Conservation (phyloP, 2,113 vertebrate species). For the Oncorhynchus tshawytscha region DNA sequence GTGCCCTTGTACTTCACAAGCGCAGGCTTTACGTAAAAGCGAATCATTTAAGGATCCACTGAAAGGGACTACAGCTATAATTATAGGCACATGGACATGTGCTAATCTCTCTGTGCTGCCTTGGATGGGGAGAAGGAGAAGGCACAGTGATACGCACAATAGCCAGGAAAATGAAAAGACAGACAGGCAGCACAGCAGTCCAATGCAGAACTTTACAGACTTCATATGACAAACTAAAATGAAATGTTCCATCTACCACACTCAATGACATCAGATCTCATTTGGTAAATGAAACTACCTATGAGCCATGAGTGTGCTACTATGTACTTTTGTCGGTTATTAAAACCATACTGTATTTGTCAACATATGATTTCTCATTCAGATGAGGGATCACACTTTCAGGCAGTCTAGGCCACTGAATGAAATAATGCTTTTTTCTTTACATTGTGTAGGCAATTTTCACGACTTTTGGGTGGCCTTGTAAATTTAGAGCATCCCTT, state of each 20-base stretch:
- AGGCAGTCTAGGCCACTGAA: too few relatives aligned
- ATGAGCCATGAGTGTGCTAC: too few relatives aligned
- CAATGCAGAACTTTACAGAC: background rate
- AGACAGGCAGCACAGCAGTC: background rate
- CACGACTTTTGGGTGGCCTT: too few relatives aligned
- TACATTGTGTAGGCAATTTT: too few relatives aligned
- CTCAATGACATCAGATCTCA: background rate
- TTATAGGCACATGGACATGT: slow-evolving; percentile 47
- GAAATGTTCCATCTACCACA: background rate
- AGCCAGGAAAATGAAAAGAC: slow-evolving; percentile 13
- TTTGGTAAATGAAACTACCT: background rate
- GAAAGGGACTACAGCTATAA: slow-evolving; percentile 51
- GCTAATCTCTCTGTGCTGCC: slow-evolving; percentile 46
- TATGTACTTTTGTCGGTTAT: too few relatives aligned
- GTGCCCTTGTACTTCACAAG: slow-evolving; percentile 46
- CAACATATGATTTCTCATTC: too few relatives aligned
- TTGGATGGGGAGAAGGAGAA: slow-evolving; percentile 16
- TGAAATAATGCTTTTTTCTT: too few relatives aligned
- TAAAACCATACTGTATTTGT: too few relatives aligned
- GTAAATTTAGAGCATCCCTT: too few relatives aligned
- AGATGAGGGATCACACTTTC: too few relatives aligned
- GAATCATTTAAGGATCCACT: slow-evolving; percentile 52
- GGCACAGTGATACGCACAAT: slow-evolving; percentile 4
- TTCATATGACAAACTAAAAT: background rate
- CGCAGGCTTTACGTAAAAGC: slow-evolving; percentile 54